phyloP scores from a whole-genome alignment of 2,888 invertebrate species.

The Cylindroiulus punctatus region DNA sequence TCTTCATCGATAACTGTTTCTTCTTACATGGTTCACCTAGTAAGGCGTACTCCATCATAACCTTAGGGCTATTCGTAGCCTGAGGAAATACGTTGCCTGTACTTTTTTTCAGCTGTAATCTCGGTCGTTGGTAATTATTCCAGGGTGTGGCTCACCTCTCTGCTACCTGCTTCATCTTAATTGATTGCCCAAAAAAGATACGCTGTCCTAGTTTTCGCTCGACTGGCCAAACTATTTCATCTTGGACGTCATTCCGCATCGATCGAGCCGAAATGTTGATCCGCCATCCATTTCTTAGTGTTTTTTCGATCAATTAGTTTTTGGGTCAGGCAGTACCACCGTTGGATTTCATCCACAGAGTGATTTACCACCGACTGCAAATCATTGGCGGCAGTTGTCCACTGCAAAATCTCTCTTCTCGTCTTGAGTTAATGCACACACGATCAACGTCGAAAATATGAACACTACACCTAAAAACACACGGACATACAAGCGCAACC shows the following conservation, averaged over 20 bases:
- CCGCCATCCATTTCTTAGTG: conserved; percentile 1
- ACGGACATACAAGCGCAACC: not conserved
- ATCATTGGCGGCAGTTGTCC: not conserved
- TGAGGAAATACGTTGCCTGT: conserved; percentile 38
- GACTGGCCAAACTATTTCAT: conserved; percentile 37
- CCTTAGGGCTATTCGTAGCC: conserved; percentile 8
- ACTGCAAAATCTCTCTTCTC: not conserved
- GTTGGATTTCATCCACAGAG: not conserved
- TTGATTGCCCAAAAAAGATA: conserved; percentile 38
- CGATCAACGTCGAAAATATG: conserved; percentile 20
- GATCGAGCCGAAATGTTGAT: not conserved
- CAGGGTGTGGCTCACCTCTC: conserved; percentile 46
- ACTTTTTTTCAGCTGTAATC: conserved; percentile 21
- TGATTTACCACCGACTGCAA: not conserved
- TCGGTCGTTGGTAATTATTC: conserved; percentile 49
- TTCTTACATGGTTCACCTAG: conserved; percentile 42
- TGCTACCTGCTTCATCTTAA: conserved; percentile 34
- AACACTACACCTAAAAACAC: conserved; percentile 31
- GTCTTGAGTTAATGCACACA: not conserved
- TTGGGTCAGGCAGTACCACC: conserved; percentile 5
- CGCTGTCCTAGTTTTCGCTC: conserved; percentile 37
- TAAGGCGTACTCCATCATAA: not conserved
- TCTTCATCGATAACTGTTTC: conserved; percentile 4
- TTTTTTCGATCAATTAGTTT: conserved; percentile 14
- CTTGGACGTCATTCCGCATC: not conserved